Base-by-base conservation (phyloP, 2,888 invertebrate species). In the Leucophenga montana region DNA sequence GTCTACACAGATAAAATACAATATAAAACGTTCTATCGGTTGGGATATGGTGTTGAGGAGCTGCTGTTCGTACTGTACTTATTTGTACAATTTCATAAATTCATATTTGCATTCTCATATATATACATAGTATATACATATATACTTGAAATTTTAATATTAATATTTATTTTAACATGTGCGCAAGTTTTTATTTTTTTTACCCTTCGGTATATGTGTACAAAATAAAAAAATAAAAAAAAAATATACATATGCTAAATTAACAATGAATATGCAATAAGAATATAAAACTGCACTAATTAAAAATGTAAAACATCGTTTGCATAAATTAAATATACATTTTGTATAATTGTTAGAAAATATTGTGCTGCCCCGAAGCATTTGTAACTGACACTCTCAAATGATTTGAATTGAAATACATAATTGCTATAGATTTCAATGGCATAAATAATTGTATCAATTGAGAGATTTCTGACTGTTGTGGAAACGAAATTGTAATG, bases 221-320 rank as follows among this genome's bases (percentile, higher is more conserved):
- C n/a, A n/a, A n/a, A 57, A 57, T 13, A 57, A n/a, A 22, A n/a
- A 57, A 13, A 31, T 16, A 16, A 14, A 46, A 64, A n/a, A n/a
- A n/a, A n/a, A n/a, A n/a, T n/a, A n/a, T 46, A 16, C 27, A 6
- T n/a, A 48, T 9, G 27, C 4, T 39, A 44, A 46, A 50, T 44
- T 39, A 46, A 27, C n/a, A 44, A 65, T 64, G 48, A 46, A 64
- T 64, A 39, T 65, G 50, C 50, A 46, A 59, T 59, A 22, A 14
- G n/a, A 31, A 59, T 4, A 62, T 27, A 13, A 18, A 20, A 14
- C 14, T 20, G n/a, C 46, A 62, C 27, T 65, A 65, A 65, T 65
- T 65, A 65, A 65, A 65, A 65, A 65, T 65, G 65, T 65, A 50
- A 46, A 59, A 59, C 33, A 59, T 31, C 31, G 59, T 59, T 59